phyloP scores from a whole-genome alignment of 2,797 vertebrate genomes.

The Oreochromis mossambicus region DNA sequence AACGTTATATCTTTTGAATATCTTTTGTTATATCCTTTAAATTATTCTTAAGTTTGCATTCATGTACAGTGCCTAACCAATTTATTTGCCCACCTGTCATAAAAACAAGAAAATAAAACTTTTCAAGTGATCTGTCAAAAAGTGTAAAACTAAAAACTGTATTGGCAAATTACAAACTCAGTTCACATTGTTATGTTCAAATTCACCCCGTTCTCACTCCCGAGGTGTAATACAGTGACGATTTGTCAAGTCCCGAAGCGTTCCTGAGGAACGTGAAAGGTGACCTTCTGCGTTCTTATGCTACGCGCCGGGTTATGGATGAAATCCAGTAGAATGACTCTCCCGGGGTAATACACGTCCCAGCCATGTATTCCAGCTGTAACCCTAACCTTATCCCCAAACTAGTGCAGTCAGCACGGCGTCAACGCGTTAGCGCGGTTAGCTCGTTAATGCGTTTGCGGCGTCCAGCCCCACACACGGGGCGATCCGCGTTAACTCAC shows the following conservation, averaged over 20 bases:
- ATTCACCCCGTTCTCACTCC: background rate
- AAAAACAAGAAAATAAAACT: background rate
- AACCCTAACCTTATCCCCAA: too few species aligned
- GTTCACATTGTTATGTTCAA: background rate
- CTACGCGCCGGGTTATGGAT: too few species aligned
- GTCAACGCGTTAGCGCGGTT: too few species aligned
- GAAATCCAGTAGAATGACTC: too few species aligned
- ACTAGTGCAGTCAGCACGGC: too few species aligned
- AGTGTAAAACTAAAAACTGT: background rate
- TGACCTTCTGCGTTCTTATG: too few species aligned
- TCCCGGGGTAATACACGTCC: too few species aligned
- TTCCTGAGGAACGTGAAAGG: background rate
- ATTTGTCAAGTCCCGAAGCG: background rate
- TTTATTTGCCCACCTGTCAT: background rate
- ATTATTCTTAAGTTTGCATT: background rate
- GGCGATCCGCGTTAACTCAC: too few species aligned
- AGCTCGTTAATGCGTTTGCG: too few species aligned
- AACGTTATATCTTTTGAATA: background rate
- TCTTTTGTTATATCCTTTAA: background rate
- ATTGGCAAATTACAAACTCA: background rate
- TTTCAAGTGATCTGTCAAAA: background rate
- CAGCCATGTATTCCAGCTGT: too few species aligned
- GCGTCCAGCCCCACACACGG: too few species aligned
- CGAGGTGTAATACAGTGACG: background rate
- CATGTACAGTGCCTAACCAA: background rate